Percentiles rank a stretch among this genome's conserved stretches.
phyloP scores from a whole-genome alignment of 2,113 vertebrate species.

The Mobula hypostoma region DNA sequence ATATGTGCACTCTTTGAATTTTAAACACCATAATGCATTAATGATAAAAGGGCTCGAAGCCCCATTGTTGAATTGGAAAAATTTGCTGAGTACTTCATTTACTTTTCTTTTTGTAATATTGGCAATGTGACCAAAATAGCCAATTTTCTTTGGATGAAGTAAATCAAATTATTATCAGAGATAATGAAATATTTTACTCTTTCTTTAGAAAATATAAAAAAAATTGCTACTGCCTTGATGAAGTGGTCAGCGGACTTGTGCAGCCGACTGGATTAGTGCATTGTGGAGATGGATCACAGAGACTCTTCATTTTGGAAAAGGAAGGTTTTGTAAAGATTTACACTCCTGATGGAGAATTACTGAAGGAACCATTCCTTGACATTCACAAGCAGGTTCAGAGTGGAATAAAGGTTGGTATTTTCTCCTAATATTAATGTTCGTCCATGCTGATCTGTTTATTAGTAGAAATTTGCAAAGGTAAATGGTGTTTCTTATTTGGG shows the following conservation, averaged over 20 bases:
- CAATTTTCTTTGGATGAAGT: neutral
- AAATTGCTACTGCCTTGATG: constrained; percentile 94
- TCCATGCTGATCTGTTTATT: neutral
- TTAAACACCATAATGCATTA: neutral
- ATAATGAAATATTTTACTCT: constrained; percentile 38
- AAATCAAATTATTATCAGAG: neutral
- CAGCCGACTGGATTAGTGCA: constrained; percentile 82
- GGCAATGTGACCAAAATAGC: neutral
- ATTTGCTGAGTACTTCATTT: constrained; percentile 36
- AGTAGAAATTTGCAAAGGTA: neutral
- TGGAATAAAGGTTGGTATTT: constrained; percentile 83
- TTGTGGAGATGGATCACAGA: constrained; percentile 86
- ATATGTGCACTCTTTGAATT: neutral
- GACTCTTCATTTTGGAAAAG: constrained; percentile 92
- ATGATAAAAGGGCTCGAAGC: neutral
- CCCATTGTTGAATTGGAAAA: neutral
- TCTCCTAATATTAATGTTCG: neutral
- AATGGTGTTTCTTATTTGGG: neutral
- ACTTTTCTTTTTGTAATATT: constrained; percentile 37
- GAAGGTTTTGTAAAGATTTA: constrained; percentile 92
- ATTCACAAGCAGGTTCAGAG: constrained; percentile 98
- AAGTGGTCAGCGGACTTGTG: constrained; percentile 80
- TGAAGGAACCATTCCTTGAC: constrained; percentile 93
- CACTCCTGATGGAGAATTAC: constrained; percentile 73
- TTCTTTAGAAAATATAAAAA: constrained; percentile 92